Evolutionary conservation across 2,113 vertebrate genomes (phyloP).

Genomic region (Paedocypris sp.): DNA sequence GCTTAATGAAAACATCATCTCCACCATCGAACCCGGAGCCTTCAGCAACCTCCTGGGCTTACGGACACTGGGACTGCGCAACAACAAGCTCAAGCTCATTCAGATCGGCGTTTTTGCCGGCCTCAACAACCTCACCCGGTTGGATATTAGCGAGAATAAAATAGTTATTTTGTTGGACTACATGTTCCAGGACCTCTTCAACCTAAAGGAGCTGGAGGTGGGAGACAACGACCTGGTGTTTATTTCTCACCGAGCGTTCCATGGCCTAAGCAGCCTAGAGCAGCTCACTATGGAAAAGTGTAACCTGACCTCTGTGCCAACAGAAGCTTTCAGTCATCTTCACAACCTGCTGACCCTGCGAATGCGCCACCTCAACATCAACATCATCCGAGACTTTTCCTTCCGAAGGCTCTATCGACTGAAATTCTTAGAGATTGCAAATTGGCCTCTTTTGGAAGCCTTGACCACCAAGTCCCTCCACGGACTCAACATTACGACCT

Average conservation of each 20-base stretch:
- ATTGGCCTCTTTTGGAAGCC: constrained; percentile 86
- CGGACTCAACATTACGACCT: constrained; percentile 87
- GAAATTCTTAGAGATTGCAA: constrained; percentile 81
- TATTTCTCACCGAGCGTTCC: constrained; percentile 90
- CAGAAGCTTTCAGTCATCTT: constrained; percentile 88
- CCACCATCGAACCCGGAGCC: constrained; percentile 87
- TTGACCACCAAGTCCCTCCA: constrained; percentile 90
- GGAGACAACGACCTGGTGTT: constrained; percentile 96
- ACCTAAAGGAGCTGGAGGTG: constrained; percentile 89
- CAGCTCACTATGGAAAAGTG: constrained; percentile 89
- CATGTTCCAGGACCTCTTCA: constrained; percentile 98
- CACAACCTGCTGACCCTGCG: constrained; percentile 81
- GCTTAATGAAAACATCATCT: constrained; percentile 89
- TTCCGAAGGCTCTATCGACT: constrained; percentile 91
- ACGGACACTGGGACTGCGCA: constrained; percentile 84
- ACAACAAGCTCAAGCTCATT: constrained; percentile 94
- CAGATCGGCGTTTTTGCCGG: constrained; percentile 92
- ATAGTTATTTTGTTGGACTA: constrained; percentile 96
- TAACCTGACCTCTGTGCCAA: constrained; percentile 89
- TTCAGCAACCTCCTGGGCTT: constrained; percentile 91
- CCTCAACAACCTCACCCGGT: constrained; percentile 88
- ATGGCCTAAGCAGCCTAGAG: constrained; percentile 89
- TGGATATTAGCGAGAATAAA: constrained; percentile 98
- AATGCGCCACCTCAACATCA: constrained; percentile 86
- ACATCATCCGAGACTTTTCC: constrained; percentile 84